A percentile compares a stretch with the other conserved stretches of the same genome.
Conservation (phyloP, 2,113 vertebrate genomes). For the Vimba vimba region DNA sequence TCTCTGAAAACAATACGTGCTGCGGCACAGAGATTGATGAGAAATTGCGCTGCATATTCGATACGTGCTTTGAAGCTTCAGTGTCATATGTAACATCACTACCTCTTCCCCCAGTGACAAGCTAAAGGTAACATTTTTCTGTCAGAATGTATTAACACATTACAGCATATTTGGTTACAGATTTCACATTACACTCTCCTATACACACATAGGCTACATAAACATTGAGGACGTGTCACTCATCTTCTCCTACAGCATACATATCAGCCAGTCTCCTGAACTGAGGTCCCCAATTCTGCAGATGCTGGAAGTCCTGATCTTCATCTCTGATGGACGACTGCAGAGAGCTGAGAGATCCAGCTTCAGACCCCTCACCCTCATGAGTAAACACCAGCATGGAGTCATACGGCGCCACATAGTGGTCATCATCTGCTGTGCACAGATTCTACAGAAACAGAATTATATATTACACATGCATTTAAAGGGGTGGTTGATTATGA, state of each 20-base stretch:
- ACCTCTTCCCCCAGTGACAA: too few relatives aligned
- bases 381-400: slow-evolving; percentile 64
- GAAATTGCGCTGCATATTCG: too few relatives aligned
- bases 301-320: slow-evolving; percentile 54
- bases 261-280: slow-evolving; percentile 63
- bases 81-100: too few relatives aligned
- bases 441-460: slow-evolving; percentile 53
- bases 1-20: too few relatives aligned
- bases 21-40: too few relatives aligned
- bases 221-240: not conserved
- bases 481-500: too few relatives aligned
- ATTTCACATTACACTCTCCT: not conserved
- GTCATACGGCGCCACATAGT: slow-evolving; percentile 60
- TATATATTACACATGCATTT: not conserved
- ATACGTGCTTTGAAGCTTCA: too few relatives aligned
- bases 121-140: not conserved
- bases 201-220: not conserved
- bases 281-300: slow-evolving; percentile 56
- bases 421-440: slow-evolving; percentile 54
- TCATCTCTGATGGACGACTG: slow-evolving; percentile 51
- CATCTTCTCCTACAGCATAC: slow-evolving; percentile 51
- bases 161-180: not conserved
- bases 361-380: slow-evolving; percentile 55
- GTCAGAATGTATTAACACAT: not conserved
- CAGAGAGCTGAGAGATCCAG: slow-evolving; percentile 59